A percentile compares a stretch with the other conserved stretches of the same genome.
Conservation (phyloP, 2,888 invertebrate genomes). For the Lingula anatina region DNA sequence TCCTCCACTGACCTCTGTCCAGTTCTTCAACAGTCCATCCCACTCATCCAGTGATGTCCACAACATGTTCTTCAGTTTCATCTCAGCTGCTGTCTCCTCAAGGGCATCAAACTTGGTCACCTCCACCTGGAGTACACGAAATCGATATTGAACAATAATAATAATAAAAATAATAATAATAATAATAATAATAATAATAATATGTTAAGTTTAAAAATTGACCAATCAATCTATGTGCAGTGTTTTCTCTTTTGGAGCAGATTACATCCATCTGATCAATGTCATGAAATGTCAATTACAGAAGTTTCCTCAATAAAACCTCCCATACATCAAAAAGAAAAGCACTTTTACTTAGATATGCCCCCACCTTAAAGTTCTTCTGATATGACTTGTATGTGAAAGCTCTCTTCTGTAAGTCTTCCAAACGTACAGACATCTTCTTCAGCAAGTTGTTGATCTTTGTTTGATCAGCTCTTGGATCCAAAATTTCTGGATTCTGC, state of each 20-base stretch:
- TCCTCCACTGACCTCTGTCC: slow-evolving; percentile 57
- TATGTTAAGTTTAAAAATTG: too few relatives aligned
- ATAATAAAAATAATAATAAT: too few relatives aligned
- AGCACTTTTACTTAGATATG: neutral
- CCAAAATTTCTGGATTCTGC: slow-evolving; percentile 71
- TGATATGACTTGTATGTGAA: slow-evolving; percentile 75
- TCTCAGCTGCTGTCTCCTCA: slow-evolving; percentile 73
- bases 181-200: too few relatives aligned
- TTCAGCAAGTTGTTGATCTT: slow-evolving; percentile 64
- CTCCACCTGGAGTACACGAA: slow-evolving; percentile 65
- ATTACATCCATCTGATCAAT: too few relatives aligned
- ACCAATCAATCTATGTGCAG: neutral
- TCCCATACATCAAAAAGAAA: slow-evolving; percentile 4
- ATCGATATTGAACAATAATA: neutral
- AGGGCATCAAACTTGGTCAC: slow-evolving; percentile 76
- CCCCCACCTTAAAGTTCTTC: slow-evolving; percentile 71
- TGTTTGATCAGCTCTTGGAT: slow-evolving; percentile 66
- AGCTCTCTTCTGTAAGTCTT: slow-evolving; percentile 64
- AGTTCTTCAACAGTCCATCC: slow-evolving; percentile 63
- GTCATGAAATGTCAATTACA: too few relatives aligned
- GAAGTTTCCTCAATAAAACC: slow-evolving; percentile 12
- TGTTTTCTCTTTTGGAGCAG: neutral
- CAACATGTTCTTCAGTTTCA: slow-evolving; percentile 72
- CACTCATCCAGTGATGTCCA: slow-evolving; percentile 76
- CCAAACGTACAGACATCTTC: slow-evolving; percentile 62